These are phyloP conservation scores for Drosophila equinoxialis DNA, from an alignment of 1,140 invertebrate genomes.

Conservation along the genomic window DNA sequence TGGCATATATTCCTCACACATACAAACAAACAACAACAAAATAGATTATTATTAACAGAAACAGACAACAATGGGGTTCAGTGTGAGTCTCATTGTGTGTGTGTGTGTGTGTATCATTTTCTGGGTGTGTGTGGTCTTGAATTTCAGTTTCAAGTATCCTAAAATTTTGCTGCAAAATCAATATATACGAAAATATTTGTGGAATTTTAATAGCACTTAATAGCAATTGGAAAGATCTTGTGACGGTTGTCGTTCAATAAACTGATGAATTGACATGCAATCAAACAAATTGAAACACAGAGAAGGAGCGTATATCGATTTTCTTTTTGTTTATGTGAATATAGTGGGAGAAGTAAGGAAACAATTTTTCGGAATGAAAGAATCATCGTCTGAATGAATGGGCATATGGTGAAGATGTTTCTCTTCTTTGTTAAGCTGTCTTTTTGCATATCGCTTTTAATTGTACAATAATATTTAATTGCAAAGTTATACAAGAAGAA, in stretches of 20 bases:
- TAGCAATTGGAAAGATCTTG: slow-evolving; percentile 24
- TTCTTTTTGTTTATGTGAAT: too few relatives aligned
- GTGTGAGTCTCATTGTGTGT: neutral
- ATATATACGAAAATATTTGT: neutral
- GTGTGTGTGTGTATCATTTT: slow-evolving; percentile 7
- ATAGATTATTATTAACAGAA: slow-evolving; percentile 9
- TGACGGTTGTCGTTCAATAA: slow-evolving; percentile 69
- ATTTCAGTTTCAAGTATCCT: slow-evolving; percentile 30
- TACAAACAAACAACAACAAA: slow-evolving; percentile 28
- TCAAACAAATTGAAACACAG: slow-evolving; percentile 53
- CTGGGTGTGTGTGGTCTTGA: slow-evolving; percentile 25
- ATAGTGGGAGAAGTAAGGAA: neutral
- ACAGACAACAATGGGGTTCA: slow-evolving; percentile 50
- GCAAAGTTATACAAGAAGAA: slow-evolving; percentile 51
- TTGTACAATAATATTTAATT: slow-evolving; percentile 80
- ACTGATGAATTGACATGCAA: slow-evolving; percentile 60
- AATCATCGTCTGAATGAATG: slow-evolving; percentile 61
- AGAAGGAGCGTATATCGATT: neutral
- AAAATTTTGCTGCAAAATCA: slow-evolving; percentile 41
- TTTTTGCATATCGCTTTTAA: slow-evolving; percentile 59
- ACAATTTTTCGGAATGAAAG: slow-evolving; percentile 33
- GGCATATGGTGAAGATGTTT: slow-evolving; percentile 32
- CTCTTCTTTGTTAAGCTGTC: slow-evolving; percentile 58
- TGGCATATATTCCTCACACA: slow-evolving; percentile 9
- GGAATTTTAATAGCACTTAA: slow-evolving; percentile 25